Evolutionary conservation across 2,888 invertebrate species (phyloP).

Genomic region (Leptogaster cylindrica): DNA sequence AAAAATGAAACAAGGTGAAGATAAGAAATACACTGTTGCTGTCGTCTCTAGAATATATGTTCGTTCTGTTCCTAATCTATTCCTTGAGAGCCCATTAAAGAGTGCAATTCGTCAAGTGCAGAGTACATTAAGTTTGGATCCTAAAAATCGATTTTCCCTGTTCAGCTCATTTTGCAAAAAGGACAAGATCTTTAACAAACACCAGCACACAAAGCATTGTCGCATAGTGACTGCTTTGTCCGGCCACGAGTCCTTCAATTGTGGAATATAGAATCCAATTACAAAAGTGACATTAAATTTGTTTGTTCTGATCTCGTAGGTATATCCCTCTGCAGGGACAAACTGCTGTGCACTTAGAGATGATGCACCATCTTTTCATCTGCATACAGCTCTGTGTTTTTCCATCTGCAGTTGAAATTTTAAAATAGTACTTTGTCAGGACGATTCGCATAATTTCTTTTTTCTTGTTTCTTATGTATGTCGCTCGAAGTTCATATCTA

Average conservation of each 20-base stretch:
- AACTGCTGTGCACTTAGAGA: not conserved
- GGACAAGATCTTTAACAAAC: slow-evolving; percentile 1
- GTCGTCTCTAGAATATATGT: not conserved
- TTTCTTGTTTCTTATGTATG: no score
- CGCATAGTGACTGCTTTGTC: no score
- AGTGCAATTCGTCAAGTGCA: slow-evolving; percentile 10
- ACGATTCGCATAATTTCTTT: slow-evolving; percentile 30
- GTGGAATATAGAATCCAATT: slow-evolving; percentile 22
- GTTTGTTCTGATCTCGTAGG: slow-evolving; percentile 3
- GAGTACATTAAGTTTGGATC: not conserved
- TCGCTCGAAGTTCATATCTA: slow-evolving; percentile 24
- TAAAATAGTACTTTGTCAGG: slow-evolving; percentile 26
- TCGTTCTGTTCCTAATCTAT: slow-evolving; percentile 3
- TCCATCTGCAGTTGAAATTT: not conserved
- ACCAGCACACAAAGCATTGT: no score
- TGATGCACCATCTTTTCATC: slow-evolving; percentile 14
- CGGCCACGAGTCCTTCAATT: not conserved
- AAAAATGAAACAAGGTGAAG: slow-evolving; percentile 5
- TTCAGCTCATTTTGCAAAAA: not conserved
- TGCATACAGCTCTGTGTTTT: not conserved
- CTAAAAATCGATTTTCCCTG: slow-evolving; percentile 15
- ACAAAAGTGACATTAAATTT: slow-evolving; percentile 11
- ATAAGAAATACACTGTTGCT: slow-evolving; percentile 9
- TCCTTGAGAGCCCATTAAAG: slow-evolving; percentile 21
- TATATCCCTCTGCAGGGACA: not conserved